Conservation (phyloP, 2,797 vertebrate species). For the Pantherophis vulpinus region DNA sequence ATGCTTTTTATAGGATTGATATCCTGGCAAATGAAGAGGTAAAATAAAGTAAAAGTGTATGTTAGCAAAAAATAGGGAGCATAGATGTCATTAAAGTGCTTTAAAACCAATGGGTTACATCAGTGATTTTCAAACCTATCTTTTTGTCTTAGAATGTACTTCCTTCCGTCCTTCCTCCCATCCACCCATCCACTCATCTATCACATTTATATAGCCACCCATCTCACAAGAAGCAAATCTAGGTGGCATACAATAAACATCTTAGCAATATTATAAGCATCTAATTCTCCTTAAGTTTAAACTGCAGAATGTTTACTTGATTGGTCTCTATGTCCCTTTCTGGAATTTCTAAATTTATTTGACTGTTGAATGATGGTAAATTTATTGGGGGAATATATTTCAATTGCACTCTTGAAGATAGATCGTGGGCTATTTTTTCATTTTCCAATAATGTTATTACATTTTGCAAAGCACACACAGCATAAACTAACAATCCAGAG, state of each 20-base stretch:
- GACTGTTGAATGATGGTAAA: background rate
- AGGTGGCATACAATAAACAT: background rate
- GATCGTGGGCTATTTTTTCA: background rate
- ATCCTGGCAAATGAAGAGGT: background rate
- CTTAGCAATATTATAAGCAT: background rate
- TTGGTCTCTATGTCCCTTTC: background rate
- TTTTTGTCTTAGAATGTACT: background rate
- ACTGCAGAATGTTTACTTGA: background rate
- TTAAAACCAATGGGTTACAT: background rate
- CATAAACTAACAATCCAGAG: background rate
- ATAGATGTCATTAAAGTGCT: background rate
- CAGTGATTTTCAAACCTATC: background rate
- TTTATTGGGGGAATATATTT: background rate
- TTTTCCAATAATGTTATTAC: background rate
- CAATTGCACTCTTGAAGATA: background rate
- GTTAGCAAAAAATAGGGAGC: background rate
- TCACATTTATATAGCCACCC: background rate
- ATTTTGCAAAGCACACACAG: background rate
- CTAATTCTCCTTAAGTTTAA: background rate
- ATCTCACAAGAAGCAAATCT: background rate
- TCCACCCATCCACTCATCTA: background rate
- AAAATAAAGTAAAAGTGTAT: background rate
- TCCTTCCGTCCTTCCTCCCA: background rate
- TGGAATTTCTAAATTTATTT: background rate
- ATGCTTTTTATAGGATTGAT: background rate